Evolutionary conservation across 2,797 vertebrate genomes (phyloP), one percentile per base, ranked within the genome.

Genomic region (Bovichtus diacanthus): DNA sequence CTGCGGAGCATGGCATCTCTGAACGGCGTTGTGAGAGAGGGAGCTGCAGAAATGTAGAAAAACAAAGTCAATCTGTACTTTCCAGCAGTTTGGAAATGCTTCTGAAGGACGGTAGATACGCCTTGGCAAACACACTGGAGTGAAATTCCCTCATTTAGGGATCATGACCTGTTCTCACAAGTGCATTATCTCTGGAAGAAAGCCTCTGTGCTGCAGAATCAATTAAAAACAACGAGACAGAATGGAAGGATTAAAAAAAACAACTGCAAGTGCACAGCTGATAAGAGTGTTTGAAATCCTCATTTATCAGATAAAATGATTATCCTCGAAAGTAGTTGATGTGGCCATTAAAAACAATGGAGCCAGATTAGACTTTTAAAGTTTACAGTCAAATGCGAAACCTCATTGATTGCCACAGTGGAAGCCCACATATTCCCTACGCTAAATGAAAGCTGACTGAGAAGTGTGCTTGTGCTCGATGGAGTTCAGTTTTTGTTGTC

Each of bases 301-400:
- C 79, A 90, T 93, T 94, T 93, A 95, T 96, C 95, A 94, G 95
- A 96, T 95, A 93, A 95, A 95, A 95, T 92, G 93, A 95, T 95
- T 94, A 95, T 93, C 93, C 94, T 88, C 73, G 60, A 93, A 87
- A 92, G 92, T 61, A 89, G 90, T 90, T 94, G 90, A 93, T 91
- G 93, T 90, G 90, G 88, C 89, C 88, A 92, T 93, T 91, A 94
- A 94, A 93, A 91, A 94, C 83, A 94, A 90, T 88, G 85, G 70
- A 67, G 83, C 59, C 64, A 88, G 91, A 94, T 95, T 94, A 91
- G 84, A 83, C 83, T 92, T 91, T 89, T 81, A 87, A 94, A 91
- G 87, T 94, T 93, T 91, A 90, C 86, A 80, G 81, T 88, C 83
- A 91, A 94, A 94, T 93, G 89, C 84, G 92, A 93, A 85, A 85